These are phyloP conservation scores for Cricetomys ansorgei DNA, from an alignment of 2,113 vertebrate genomes.

Conservation along the genomic window DNA sequence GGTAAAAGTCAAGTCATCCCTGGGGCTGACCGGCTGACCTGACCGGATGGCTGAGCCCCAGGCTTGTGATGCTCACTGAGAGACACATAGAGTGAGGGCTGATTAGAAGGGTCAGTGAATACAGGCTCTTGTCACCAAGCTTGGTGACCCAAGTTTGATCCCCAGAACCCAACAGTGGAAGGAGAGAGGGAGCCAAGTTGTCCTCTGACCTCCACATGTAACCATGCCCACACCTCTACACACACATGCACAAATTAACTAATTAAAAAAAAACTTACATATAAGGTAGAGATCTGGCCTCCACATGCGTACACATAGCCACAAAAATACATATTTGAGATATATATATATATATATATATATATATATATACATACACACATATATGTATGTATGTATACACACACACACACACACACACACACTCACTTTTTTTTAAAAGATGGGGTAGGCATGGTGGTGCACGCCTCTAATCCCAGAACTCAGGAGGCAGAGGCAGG, in stretches of 20 bases:
- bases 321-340: not conserved
- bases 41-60: not conserved
- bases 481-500: not conserved
- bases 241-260: not conserved
- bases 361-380: too few relatives aligned
- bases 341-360: rapidly evolving
- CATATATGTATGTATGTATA: too few relatives aligned
- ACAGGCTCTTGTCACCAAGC: not conserved
- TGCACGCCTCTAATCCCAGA: not conserved
- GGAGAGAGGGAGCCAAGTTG: not conserved
- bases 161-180: not conserved
- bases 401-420: too few relatives aligned
- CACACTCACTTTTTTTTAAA: not conserved
- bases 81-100: not conserved
- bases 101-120: not conserved
- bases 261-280: not conserved
- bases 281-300: not conserved
- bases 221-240: not conserved
- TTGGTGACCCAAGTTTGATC: not conserved
- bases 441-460: not conserved
- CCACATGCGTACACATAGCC: not conserved
- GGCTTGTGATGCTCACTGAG: not conserved
- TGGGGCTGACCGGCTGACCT: not conserved
- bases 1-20: not conserved
- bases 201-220: not conserved